Conservation (phyloP, 2,888 invertebrate genomes). For the Hemicrepidius hirtus region DNA sequence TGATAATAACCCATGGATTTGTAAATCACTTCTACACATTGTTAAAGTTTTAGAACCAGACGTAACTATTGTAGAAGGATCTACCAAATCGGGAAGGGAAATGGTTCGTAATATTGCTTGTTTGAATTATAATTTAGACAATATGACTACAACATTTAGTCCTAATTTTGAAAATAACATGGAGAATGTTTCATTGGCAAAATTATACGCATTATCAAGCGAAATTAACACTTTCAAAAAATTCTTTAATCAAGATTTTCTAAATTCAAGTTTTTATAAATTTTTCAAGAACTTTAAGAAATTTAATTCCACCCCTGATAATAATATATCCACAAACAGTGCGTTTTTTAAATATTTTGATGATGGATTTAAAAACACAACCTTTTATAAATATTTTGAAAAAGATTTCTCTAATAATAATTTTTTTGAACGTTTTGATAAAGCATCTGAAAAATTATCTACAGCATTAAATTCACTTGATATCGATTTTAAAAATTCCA, state of each 20-base stretch:
- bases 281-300: conserved; percentile 29
- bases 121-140: background rate
- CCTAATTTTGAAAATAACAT: background rate
- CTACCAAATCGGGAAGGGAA: background rate
- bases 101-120: conserved; percentile 35
- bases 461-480: background rate
- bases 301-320: background rate
- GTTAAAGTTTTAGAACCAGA: background rate
- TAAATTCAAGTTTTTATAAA: conserved; percentile 31
- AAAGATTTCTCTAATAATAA: background rate
- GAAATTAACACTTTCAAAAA: background rate
- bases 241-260: conserved; percentile 18
- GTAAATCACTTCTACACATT: conserved; percentile 35
- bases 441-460: background rate
- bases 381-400: conserved; percentile 7
- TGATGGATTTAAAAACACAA: conserved; percentile 10
- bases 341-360: background rate
- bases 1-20: conserved; percentile 45
- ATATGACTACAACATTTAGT: background rate
- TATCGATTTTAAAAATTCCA: background rate
- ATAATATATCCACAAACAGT: background rate
- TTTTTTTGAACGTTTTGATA: background rate
- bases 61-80: conserved; percentile 3
- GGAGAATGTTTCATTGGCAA: background rate
- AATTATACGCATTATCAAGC: background rate